A percentile compares a stretch with the other conserved stretches of the same genome.
These are phyloP conservation scores for Ophiodon elongatus DNA, from an alignment of 2,113 vertebrate genomes.

Conservation along the genomic window DNA sequence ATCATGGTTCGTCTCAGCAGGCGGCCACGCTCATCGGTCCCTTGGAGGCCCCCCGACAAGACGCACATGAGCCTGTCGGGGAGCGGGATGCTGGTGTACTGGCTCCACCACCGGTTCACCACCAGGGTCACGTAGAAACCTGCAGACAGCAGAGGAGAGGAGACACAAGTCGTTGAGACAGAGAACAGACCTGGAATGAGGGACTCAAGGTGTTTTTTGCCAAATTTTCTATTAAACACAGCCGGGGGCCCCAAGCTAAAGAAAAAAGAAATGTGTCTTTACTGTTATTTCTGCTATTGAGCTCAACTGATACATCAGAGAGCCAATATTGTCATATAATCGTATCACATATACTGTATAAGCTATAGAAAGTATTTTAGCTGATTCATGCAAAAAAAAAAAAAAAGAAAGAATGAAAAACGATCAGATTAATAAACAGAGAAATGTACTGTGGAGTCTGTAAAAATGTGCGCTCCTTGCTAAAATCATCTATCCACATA, in stretches of 20 bases:
- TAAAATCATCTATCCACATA: not conserved
- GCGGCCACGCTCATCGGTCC: slow-evolving; percentile 89
- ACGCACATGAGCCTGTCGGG: slow-evolving; percentile 91
- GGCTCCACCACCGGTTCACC: slow-evolving; percentile 95
- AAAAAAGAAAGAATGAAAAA: not conserved
- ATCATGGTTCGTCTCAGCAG: slow-evolving; percentile 92
- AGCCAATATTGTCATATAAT: not conserved
- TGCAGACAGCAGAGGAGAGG: slow-evolving; percentile 54
- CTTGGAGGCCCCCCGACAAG: slow-evolving; percentile 88
- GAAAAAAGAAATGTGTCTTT: not conserved
- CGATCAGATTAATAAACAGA: not conserved
- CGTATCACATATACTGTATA: not conserved
- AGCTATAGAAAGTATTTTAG: not conserved
- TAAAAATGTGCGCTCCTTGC: not conserved
- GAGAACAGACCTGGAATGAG: not conserved
- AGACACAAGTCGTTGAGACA: not conserved
- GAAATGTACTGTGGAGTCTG: not conserved
- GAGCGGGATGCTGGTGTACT: slow-evolving; percentile 91
- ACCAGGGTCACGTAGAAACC: slow-evolving; percentile 96
- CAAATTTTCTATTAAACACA: no score
- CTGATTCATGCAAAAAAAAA: not conserved
- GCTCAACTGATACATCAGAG: not conserved
- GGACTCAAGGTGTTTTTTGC: not conserved
- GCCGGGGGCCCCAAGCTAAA: not conserved
- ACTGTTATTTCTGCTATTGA: not conserved